phyloP scores from a whole-genome alignment of 2,113 vertebrate species.

The Carollia perspicillata region DNA sequence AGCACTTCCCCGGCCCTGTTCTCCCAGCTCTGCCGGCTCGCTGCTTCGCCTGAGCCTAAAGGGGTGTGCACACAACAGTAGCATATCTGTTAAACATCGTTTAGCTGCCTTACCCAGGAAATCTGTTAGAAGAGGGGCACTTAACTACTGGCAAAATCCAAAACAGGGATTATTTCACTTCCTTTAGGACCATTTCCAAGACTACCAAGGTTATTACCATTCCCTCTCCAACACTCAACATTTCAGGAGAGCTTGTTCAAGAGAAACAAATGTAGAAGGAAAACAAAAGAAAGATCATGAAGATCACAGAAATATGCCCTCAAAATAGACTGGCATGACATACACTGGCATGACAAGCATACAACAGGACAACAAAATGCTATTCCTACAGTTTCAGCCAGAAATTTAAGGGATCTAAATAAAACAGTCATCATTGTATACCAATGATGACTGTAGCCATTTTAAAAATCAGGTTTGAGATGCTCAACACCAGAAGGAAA shows the following conservation, averaged over 20 bases:
- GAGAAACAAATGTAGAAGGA: not conserved
- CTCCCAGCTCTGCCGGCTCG: slow-evolving; percentile 94
- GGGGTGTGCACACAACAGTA: not conserved
- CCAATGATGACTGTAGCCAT: not conserved
- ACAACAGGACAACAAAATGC: not conserved
- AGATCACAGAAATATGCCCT: not conserved
- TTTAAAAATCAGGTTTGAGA: slow-evolving; percentile 10
- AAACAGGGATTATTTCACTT: not conserved
- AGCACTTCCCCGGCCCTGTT: slow-evolving; percentile 95
- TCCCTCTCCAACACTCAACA: not conserved
- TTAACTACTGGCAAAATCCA: not conserved
- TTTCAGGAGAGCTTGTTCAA: not conserved
- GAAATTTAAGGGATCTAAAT: slow-evolving; percentile 34
- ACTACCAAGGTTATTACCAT: not conserved
- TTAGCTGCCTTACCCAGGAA: slow-evolving; percentile 2
- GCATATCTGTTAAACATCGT: not conserved
- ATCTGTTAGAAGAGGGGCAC: not conserved
- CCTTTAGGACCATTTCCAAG: slow-evolving; percentile 11
- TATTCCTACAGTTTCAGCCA: not conserved
- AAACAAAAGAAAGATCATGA: not conserved
- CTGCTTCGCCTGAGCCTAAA: slow-evolving; percentile 97
- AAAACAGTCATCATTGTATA: not conserved
- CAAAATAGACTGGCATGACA: not conserved
- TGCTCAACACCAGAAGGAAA: not conserved
- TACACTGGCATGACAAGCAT: not conserved